Base-by-base conservation (phyloP, 2,888 invertebrate genomes). In the Lochmaea crataegi region DNA sequence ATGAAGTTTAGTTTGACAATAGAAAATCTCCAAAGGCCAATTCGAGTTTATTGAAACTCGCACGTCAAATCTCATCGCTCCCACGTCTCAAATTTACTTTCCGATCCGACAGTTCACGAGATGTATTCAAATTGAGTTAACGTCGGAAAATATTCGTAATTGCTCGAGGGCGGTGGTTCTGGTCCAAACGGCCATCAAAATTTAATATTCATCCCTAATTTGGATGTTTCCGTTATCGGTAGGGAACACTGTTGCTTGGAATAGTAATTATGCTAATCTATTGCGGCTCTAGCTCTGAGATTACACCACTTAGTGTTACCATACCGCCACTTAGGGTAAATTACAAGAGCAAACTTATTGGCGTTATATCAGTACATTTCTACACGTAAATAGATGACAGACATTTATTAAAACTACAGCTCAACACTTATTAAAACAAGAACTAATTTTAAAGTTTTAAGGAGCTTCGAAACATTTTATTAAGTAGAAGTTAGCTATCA, bases 251-350 rank as follows among this genome's bases (percentile, higher is more conserved):
- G 77, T 77, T 76, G 76, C 75, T 73, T 78, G 76, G 76, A 72
- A 72, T 67, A 72, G 79, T 77, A 79, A 79, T 79, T 80, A 80
- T 80, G 79, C 77, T 79, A 80, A 80, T 79, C 80, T 78, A 73
- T 65, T 71, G 71, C 70, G 73, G 77, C 73, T 71, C 65, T 65
- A 66, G 67, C 41, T 48, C 71, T 72, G 69, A 75, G 74, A 76
- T 75, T 73, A 75, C 73, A 74, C 73, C 71, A 76, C 74, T 77
- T 77, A 75, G 72, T 74, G 71, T 48, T 73, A 75, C 76, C 73
- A 74, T 66, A 71, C 76, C 66, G 57, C 69, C 73, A 76, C 73
- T 76, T 76, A 68, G 70, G 72, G 68, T 74, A 65, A 73, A 76
- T 76, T 75, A 75, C 70, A 73, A 73, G 61, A 70, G 63, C 67